Evolutionary conservation across 2,888 invertebrate genomes (phyloP), one percentile per base, ranked within the genome.

Genomic region (Eudemis profundana): DNA sequence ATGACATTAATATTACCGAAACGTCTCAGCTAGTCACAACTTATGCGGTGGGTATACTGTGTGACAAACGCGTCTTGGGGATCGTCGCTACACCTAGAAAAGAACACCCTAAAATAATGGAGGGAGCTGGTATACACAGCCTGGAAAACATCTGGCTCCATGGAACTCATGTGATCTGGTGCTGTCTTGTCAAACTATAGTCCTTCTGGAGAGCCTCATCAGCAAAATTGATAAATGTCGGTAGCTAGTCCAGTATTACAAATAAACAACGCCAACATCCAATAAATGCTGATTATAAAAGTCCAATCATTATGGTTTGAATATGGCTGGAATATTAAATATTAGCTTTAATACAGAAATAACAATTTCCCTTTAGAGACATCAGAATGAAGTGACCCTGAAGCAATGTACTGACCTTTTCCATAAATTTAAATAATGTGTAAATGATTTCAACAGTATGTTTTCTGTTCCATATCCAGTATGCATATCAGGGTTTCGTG

Each of bases 301-400:
- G 82, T 89, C 90, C 90, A 89, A 89, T 89, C 82, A 87, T 86
- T 85, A 81, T 74, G 83, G 83, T 88, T 82, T 89, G 84, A 84
- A 86, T 84, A 86, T 83, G 84, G 92, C 93, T 93, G 93, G 89
- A 93, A 93, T 91, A 83, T 93, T 89, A 93, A 93, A 93, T 83
- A 87, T 87, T 85, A 89, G 81, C 86, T 92, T 92, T 92, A 92
- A 90, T 92, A 89, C 82, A 87, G 83, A 87, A 82, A 59, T 84
- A 78, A 84, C 76, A 89, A 79, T 75, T 74, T 78, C 82, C 77
- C 78, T 78, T 81, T 81, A 82, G 79, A 82, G 78, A 83, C 78
- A 85, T 83, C 81, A 87, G 81, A 85, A 85, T 84, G 83, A 75
- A 82, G 78, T 81, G 83, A 86, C 85, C 90, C 87, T 87, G 81